A percentile compares a stretch with the other conserved stretches of the same genome.
These are phyloP conservation scores for Drosophila anomalipes DNA, from an alignment of 2,888 invertebrate species.

Conservation along the genomic window DNA sequence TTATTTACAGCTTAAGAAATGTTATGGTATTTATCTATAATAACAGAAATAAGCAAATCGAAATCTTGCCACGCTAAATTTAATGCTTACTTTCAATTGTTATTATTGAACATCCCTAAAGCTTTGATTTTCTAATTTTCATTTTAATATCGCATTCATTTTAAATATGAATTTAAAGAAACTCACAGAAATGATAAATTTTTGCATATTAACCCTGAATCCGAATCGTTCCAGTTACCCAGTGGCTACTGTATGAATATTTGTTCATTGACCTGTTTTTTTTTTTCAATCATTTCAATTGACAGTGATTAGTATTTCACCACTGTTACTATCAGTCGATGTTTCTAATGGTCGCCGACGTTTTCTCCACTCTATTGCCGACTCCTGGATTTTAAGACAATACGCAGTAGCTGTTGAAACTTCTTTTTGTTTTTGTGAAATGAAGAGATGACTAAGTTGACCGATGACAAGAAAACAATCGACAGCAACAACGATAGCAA, in stretches of 20 bases:
- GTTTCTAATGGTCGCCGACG: not conserved
- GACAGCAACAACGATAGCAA: not conserved
- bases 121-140: not conserved
- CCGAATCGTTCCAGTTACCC: not conserved
- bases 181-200: not conserved
- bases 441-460: slow-evolving; percentile 32
- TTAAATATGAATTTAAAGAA: not conserved
- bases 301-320: not conserved
- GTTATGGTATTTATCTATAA: not conserved
- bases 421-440: slow-evolving; percentile 14
- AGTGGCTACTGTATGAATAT: not conserved
- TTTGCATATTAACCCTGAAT: not conserved
- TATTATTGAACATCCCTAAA: not conserved
- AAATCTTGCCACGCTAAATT: not conserved
- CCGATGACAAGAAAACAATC: slow-evolving; percentile 19
- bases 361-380: slow-evolving; percentile 20
- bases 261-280: not conserved
- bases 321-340: not conserved
- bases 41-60: not conserved
- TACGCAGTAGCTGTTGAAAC: slow-evolving; percentile 32
- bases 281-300: not conserved
- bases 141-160: not conserved
- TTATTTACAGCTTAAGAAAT: not conserved
- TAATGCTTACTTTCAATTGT: not conserved
- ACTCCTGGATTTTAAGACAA: slow-evolving; percentile 49